Evolutionary conservation across 2,113 vertebrate genomes (phyloP).

Genomic region (Hippoglossus stenolepis): DNA sequence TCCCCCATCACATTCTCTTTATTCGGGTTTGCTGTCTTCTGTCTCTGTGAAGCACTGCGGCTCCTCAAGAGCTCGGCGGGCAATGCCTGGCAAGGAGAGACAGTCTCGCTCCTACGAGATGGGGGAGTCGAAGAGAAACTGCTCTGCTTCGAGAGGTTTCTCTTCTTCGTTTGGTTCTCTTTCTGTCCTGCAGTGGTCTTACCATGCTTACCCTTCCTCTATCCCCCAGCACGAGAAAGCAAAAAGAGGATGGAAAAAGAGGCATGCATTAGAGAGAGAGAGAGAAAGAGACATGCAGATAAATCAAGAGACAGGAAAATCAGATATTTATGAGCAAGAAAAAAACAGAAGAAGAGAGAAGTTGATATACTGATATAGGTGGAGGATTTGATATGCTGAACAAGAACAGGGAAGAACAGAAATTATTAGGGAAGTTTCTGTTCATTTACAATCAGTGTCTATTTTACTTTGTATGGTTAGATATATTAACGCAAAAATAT

Average conservation of each 20-base stretch:
- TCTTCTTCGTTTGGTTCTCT: constrained; percentile 31
- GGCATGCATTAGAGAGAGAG: constrained; percentile 68
- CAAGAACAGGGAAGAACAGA: too few species aligned
- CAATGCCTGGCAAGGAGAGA: constrained; percentile 25
- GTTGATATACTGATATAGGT: too few species aligned
- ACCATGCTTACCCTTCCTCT: constrained; percentile 78
- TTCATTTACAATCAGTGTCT: too few species aligned
- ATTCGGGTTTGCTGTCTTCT: constrained; percentile 22
- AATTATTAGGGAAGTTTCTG: too few species aligned
- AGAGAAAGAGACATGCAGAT: constrained; percentile 33
- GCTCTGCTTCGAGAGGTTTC: constrained; percentile 7
- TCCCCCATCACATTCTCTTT: constrained; percentile 53
- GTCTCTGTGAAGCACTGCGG: constrained; percentile 8
- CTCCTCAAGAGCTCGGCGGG: constrained; percentile 52
- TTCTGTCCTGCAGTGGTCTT: constrained; percentile 39
- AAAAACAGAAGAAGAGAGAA: not conserved
- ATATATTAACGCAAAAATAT: too few species aligned
- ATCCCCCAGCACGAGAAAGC: constrained; percentile 63
- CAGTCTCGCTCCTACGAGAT: constrained; percentile 9
- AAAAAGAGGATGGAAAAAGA: constrained; percentile 49
- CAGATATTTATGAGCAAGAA: not conserved
- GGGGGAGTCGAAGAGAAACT: not conserved
- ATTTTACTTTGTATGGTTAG: too few species aligned
- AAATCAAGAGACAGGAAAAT: not conserved
- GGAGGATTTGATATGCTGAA: too few species aligned